Conservation (phyloP, 2,888 invertebrate species). For the Thalpophila matura region DNA sequence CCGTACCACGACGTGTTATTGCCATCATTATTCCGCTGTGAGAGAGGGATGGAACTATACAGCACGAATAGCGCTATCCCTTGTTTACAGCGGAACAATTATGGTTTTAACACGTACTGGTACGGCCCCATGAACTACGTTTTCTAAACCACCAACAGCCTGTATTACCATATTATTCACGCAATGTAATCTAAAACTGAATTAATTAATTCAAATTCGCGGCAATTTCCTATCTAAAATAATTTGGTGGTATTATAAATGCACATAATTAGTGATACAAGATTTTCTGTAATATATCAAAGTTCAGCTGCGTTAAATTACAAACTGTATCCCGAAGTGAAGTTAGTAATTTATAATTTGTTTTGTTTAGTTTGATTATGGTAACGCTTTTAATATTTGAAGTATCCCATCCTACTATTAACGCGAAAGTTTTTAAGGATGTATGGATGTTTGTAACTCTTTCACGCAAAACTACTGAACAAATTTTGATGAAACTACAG, state of each 20-base stretch:
- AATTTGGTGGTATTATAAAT: conserved; percentile 70
- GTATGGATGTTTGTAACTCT: too few species aligned
- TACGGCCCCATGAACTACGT: conserved; percentile 45
- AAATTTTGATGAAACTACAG: too few species aligned
- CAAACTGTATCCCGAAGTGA: conserved; percentile 26
- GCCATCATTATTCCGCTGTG: too few species aligned
- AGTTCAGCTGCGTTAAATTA: conserved; percentile 45
- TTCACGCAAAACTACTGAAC: too few species aligned
- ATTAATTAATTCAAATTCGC: conserved; percentile 67
- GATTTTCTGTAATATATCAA: conserved; percentile 59
- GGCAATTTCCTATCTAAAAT: conserved; percentile 65
- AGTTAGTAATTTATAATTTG: conserved; percentile 21
- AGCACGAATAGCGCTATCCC: too few species aligned
- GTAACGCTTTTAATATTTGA: too few species aligned
- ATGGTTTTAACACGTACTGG: neutral
- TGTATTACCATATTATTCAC: conserved; percentile 65
- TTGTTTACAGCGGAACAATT: too few species aligned
- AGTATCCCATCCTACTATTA: too few species aligned
- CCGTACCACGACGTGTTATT: too few species aligned
- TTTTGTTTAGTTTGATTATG: neutral
- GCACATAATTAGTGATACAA: conserved; percentile 70
- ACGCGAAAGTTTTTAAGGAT: too few species aligned
- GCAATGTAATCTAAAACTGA: conserved; percentile 65
- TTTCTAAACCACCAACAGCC: conserved; percentile 41
- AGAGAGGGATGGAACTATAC: too few species aligned